Evolutionary conservation across 2,888 invertebrate genomes (phyloP), one percentile per base, ranked within the genome.

Genomic region (Dermolepida albohirtum): DNA sequence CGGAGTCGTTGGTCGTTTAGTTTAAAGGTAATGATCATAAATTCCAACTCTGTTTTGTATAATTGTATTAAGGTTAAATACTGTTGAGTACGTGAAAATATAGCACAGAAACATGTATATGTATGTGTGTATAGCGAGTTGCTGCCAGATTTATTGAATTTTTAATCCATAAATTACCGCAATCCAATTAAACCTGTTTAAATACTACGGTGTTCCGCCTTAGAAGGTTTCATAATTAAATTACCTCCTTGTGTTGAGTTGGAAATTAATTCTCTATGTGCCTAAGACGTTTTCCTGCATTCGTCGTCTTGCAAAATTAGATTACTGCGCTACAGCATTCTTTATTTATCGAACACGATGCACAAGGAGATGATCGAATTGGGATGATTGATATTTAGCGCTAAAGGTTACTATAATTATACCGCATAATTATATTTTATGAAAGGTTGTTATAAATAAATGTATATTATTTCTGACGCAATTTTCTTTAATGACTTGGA

Each of bases 131-230:
- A 27, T 59, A 34, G 34, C 50, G 27, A 59, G 8, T 44, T 27
- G 44, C 44, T 44, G 47, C 52, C 69, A 71, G 71, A 73, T 73
- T 72, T 73, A 73, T 73, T 66, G 73, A 71, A 74, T 72, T 73
- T 72, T 68, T 70, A 73, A 73, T 75, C 72, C 67, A 73, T 72
- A 74, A 75, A 75, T 75, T 75, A 75, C 70, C 73, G 66, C 67
- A 73, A 74, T 74, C 75, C 75, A 74, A 74, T 75, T 75, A 75
- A 74, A 72, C 63, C 70, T 67, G 68, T 72, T 72, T 73, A 72
- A 72, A 73, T 70, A 69, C 67, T 71, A 69, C 72, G 66, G 69
- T 68, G 72, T 72, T 63, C 64, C 70, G 71, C 70, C 72, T 74
- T 74, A 67, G 70, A 74, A 73, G 75, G 74, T 73, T 75, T 75